phyloP scores from a whole-genome alignment of 2,113 vertebrate genomes.

The Psilopsiagon aymara region DNA sequence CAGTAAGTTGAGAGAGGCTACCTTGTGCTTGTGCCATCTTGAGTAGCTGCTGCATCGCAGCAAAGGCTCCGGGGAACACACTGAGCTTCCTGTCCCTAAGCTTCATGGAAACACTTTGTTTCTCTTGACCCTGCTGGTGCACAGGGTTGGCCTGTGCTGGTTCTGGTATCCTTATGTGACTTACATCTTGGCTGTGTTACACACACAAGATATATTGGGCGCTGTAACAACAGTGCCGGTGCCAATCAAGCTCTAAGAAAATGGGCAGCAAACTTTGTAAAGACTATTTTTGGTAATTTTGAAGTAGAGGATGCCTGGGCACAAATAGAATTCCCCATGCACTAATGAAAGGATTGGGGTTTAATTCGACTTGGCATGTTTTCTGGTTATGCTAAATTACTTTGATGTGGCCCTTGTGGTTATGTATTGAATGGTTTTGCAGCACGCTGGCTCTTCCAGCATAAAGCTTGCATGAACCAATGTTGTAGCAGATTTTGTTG shows the following conservation, averaged over 20 bases:
- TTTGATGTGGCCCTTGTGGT: conserved; percentile 51
- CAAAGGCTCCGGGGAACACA: background rate
- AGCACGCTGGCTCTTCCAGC: background rate
- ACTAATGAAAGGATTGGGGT: conserved; percentile 14
- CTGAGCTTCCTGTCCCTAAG: background rate
- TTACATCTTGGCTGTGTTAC: background rate
- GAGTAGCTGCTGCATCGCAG: background rate
- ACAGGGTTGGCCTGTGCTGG: background rate
- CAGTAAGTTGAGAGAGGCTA: background rate
- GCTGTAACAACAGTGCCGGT: background rate
- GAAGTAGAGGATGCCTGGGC: background rate
- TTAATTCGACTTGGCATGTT: background rate
- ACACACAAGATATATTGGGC: background rate
- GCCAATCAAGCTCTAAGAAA: background rate
- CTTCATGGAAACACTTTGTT: background rate
- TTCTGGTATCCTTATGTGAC: background rate
- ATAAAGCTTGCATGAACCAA: background rate
- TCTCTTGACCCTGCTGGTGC: background rate
- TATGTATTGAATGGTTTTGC: background rate
- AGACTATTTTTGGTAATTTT: conserved; percentile 25
- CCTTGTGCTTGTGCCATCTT: background rate
- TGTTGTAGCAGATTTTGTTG: background rate
- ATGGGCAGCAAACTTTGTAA: background rate
- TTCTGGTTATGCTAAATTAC: conserved; percentile 3
- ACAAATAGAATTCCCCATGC: conserved; percentile 14